phyloP scores from a whole-genome alignment of 1,140 invertebrate genomes.

The Steinernema khuongi region DNA sequence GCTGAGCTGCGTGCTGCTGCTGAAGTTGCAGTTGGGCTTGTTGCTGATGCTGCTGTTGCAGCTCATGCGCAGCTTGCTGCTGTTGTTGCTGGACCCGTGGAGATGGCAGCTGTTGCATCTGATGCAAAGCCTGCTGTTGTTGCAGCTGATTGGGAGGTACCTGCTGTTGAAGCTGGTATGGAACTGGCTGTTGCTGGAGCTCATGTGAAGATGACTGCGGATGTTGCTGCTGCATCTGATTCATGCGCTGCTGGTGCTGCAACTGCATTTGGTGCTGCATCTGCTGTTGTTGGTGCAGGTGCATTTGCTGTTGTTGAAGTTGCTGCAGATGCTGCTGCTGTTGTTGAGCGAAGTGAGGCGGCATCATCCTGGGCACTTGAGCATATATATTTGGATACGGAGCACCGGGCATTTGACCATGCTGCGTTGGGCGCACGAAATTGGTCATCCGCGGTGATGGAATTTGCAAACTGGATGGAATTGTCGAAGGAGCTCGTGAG shows the following conservation, averaged over 20 bases:
- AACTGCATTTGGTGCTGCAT: not conserved
- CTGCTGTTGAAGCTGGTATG: too few relatives aligned
- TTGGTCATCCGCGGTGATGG: too few relatives aligned
- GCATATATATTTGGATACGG: too few relatives aligned
- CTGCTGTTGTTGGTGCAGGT: not conserved
- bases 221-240: not conserved
- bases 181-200: not conserved
- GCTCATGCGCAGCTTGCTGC: not conserved
- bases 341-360: not conserved
- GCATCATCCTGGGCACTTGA: too few relatives aligned
- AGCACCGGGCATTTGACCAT: too few relatives aligned
- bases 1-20: not conserved
- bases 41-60: not conserved
- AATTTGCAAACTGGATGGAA: too few relatives aligned
- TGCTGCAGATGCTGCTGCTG: not conserved
- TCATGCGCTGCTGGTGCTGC: too few relatives aligned
- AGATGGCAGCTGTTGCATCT: too few relatives aligned
- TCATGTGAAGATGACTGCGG: not conserved
- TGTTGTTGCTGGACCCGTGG: too few relatives aligned
- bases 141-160: not conserved
- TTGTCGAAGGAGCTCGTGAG: too few relatives aligned
- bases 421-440: too few relatives aligned
- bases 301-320: constrained; percentile 6
- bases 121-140: not conserved
- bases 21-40: not conserved